Conservation (phyloP, 2,113 vertebrate species). For the Tautogolabrus adspersus region DNA sequence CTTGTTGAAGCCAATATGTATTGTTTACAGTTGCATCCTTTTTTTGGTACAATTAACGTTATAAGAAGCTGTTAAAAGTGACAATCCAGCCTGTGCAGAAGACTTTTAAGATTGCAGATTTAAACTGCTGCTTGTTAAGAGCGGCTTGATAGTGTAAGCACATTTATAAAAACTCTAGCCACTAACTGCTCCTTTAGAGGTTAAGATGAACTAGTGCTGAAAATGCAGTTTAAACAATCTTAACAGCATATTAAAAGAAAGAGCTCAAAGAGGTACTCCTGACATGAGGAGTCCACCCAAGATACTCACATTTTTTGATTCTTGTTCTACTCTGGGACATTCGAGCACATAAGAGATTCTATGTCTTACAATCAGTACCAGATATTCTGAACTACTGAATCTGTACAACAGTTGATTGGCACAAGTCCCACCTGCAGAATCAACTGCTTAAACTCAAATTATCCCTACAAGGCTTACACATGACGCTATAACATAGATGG, state of each 20-base stretch:
- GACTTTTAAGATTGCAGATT: conserved; percentile 3
- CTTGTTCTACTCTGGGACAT: conserved; percentile 18
- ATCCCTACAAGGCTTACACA: conserved; percentile 24
- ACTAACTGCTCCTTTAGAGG: conserved; percentile 30
- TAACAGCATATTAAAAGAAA: conserved; percentile 41
- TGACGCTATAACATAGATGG: conserved; percentile 16
- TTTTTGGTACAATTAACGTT: conserved; percentile 45
- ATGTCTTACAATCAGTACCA: conserved; percentile 5
- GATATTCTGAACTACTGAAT: conserved; percentile 33
- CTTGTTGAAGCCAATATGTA: conserved; percentile 29
- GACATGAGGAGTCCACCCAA: neutral
- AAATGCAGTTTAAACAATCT: conserved; percentile 60
- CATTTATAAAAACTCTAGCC: conserved; percentile 37
- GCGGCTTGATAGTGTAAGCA: conserved; percentile 39
- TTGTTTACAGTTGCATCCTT: conserved; percentile 36
- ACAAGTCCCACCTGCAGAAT: conserved; percentile 24
- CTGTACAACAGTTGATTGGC: conserved; percentile 41
- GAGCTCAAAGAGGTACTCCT: conserved; percentile 2
- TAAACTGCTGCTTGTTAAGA: conserved; percentile 52
- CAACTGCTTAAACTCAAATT: conserved; percentile 3
- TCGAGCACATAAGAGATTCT: neutral
- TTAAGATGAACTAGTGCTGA: conserved; percentile 47
- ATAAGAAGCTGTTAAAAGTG: conserved; percentile 53
- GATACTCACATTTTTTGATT: conserved; percentile 5
- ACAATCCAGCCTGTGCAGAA: conserved; percentile 58